Conservation (phyloP, 2,797 vertebrate genomes). For the Scleropages formosus region DNA sequence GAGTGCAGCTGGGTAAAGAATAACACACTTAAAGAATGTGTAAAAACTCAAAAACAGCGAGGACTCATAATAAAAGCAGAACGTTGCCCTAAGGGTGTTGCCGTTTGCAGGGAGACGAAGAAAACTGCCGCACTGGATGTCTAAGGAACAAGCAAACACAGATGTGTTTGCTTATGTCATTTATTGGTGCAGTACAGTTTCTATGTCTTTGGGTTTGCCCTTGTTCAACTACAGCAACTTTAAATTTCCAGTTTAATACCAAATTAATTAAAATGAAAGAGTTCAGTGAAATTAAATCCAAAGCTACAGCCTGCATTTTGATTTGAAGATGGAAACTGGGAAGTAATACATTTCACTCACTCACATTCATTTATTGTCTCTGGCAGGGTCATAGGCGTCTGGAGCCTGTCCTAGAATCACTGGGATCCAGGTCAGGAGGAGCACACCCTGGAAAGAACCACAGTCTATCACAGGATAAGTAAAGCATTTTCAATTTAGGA, state of each 20-base stretch:
- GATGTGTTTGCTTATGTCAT: conserved; percentile 34
- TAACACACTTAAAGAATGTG: conserved; percentile 37
- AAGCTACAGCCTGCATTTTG: not conserved
- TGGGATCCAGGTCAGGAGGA: too few species aligned
- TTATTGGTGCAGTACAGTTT: not conserved
- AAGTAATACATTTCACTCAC: not conserved
- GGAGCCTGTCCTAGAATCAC: too few species aligned
- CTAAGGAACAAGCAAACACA: conserved; percentile 30
- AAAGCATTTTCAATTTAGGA: too few species aligned
- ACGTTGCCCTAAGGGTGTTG: conserved; percentile 34
- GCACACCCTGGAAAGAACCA: too few species aligned
- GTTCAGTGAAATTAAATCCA: not conserved
- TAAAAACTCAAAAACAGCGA: conserved; percentile 51
- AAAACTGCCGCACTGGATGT: conserved; percentile 48
- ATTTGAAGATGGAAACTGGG: not conserved
- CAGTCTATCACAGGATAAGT: too few species aligned
- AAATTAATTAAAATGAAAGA: not conserved
- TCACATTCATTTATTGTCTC: too few species aligned
- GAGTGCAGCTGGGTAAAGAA: conserved; percentile 34
- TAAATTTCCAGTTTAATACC: conserved; percentile 11
- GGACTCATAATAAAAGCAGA: conserved; percentile 39
- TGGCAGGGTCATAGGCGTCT: too few species aligned
- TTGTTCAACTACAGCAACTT: not conserved
- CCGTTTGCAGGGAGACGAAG: conserved; percentile 45
- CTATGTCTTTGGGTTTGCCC: conserved; percentile 2